These are phyloP conservation scores for Stegastes partitus DNA, from an alignment of 2,113 vertebrate species.

Conservation along the genomic window DNA sequence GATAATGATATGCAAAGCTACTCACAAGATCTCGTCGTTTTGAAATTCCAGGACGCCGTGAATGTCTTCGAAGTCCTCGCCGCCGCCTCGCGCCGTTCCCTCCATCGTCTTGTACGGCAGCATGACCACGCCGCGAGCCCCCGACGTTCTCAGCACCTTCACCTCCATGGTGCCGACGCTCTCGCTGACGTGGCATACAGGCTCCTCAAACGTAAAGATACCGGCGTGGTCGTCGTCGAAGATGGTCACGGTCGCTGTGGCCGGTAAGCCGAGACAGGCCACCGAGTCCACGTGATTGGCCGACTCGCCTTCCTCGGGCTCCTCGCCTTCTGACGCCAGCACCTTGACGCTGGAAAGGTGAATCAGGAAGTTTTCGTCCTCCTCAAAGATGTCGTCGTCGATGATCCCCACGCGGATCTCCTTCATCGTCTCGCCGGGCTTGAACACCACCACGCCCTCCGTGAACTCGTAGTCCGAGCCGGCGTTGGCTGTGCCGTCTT, in stretches of 20 bases:
- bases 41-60: slow-evolving; percentile 97
- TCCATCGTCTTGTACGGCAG: slow-evolving; percentile 97
- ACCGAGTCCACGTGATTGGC: slow-evolving; percentile 86
- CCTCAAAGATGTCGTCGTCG: slow-evolving; percentile 98
- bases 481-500: slow-evolving; percentile 97
- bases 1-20: slow-evolving; percentile 61
- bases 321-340: slow-evolving; percentile 84
- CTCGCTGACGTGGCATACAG: slow-evolving; percentile 93
- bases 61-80: slow-evolving; percentile 96
- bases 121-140: slow-evolving; percentile 94
- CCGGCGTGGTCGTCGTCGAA: slow-evolving; percentile 98
- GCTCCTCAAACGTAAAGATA: slow-evolving; percentile 98
- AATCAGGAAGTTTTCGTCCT: slow-evolving; percentile 98
- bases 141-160: slow-evolving; percentile 97
- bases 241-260: slow-evolving; percentile 95
- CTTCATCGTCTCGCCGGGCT: slow-evolving; percentile 94
- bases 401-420: slow-evolving; percentile 98
- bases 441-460: slow-evolving; percentile 95
- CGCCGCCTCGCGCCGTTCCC: slow-evolving; percentile 93
- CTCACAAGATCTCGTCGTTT: slow-evolving; percentile 99
- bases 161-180: slow-evolving; percentile 98
- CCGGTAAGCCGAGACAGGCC: slow-evolving; percentile 90
- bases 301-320: slow-evolving; percentile 75
- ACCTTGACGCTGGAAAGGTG: slow-evolving; percentile 93
- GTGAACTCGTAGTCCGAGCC: slow-evolving; percentile 99